A percentile compares a stretch with the other conserved stretches of the same genome.
phyloP scores from a whole-genome alignment of 1,140 invertebrate species.

The Drosophila pseudoananassae region DNA sequence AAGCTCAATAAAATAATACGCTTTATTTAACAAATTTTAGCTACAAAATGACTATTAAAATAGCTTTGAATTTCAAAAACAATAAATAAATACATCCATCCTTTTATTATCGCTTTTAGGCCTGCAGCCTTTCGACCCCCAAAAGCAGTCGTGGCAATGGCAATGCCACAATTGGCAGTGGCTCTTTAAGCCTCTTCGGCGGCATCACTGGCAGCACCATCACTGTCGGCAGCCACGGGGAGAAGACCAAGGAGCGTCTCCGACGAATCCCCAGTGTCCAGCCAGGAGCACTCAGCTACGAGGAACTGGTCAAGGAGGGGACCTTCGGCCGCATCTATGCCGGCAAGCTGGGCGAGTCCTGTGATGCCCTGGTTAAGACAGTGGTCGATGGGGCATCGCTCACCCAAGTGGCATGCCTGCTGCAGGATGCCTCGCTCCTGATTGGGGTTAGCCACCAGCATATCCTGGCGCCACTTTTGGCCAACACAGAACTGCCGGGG shows the following conservation, averaged over 20 bases:
- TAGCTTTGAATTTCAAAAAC: too few species aligned
- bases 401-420: conserved; percentile 91
- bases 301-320: conserved; percentile 89
- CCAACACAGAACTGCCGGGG: conserved; percentile 90
- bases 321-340: conserved; percentile 93
- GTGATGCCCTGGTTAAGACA: conserved; percentile 93
- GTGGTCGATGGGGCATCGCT: conserved; percentile 92
- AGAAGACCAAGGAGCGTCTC: conserved; percentile 87
- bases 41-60: too few species aligned
- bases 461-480: conserved; percentile 91
- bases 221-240: conserved; percentile 68
- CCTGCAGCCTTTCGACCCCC: conserved; percentile 83
- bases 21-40: too few species aligned
- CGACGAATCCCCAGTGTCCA: conserved; percentile 87
- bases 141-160: conserved; percentile 84
- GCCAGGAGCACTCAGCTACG: conserved; percentile 87
- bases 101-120: conserved; percentile 71
- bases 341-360: conserved; percentile 89
- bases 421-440: conserved; percentile 93
- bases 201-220: conserved; percentile 73
- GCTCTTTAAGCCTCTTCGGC: conserved; percentile 70
- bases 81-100: background rate
- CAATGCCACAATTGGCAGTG: conserved; percentile 61
- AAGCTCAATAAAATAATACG: background rate
- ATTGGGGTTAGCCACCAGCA: conserved; percentile 93